Evolutionary conservation across 2,113 vertebrate genomes (phyloP), one percentile per base, ranked within the genome.

Genomic region (Chrysemys picta): DNA sequence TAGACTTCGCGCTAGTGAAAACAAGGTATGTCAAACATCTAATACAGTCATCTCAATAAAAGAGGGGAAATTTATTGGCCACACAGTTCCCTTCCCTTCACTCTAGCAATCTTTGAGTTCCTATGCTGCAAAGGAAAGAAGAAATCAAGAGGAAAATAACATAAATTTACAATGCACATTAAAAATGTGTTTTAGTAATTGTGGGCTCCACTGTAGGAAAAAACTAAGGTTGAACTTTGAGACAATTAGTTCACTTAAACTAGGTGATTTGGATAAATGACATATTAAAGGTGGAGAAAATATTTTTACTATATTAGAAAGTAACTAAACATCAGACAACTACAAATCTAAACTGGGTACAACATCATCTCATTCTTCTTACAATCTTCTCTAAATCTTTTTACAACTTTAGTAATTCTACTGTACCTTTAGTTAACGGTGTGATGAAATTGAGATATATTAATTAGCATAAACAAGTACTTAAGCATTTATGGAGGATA

Each of bases 391-490:
- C 87, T 24, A 96, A 95, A 93, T 85, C 47, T 89, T 92, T 57
- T 93, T 93, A 94, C 57, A 96, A 90, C 82, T 0, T 0, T 89
- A 92, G 82, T 56, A 91, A 94, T 75, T 95, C 93, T 91, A 95
- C 89, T 42, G 54, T 80, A 93, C 11, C 4, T 94, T 89, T 85
- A 89, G 83, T 91, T 96, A 96, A 84, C 81, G 80, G 31, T 80
- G 56, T 38, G 91, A 93, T 24, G 14, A 95, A 96, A 95, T 11
- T 47, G 89, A 87, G 87, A 96, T 83, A 50, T 89, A 93, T 93
- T 97, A 97, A 96, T 97, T 96, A 93, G 84, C 45, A 89, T 90
- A 95, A 96, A 96, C 85, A 97, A 93, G 52, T 78, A 96, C 29
- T 87, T 90, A 94, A 95, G 65, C 57, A 24, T 95, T 84, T 90